These are phyloP conservation scores for Sebastolobus alascanus DNA, from an alignment of 2,797 vertebrate genomes.

Conservation along the genomic window DNA sequence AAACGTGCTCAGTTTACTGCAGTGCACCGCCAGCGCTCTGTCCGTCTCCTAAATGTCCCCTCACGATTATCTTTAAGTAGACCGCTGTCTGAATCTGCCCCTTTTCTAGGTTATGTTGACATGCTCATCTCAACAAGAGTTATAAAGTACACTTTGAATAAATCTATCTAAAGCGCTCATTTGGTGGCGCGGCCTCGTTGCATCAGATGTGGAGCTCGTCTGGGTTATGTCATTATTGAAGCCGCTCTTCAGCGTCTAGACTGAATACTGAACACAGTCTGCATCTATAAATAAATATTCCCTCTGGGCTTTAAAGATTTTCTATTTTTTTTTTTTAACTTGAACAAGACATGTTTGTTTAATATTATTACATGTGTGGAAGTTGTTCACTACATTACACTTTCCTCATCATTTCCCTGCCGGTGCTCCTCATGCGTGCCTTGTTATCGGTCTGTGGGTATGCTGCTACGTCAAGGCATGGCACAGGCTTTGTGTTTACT, in stretches of 20 bases:
- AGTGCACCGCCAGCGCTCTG: slow-evolving; percentile 59
- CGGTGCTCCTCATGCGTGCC: slow-evolving; percentile 33
- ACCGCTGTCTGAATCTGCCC: slow-evolving; percentile 35
- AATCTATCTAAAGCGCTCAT: slow-evolving; percentile 50
- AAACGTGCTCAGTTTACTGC: slow-evolving; percentile 78
- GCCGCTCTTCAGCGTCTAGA: slow-evolving; percentile 53
- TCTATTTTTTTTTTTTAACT: slow-evolving; percentile 4
- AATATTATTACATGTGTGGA: slow-evolving; percentile 20
- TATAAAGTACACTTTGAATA: slow-evolving; percentile 34
- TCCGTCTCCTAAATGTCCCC: slow-evolving; percentile 44
- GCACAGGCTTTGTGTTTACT: slow-evolving; percentile 74
- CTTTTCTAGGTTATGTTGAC: slow-evolving; percentile 54
- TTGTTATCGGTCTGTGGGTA: slow-evolving; percentile 59
- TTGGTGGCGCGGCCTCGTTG: slow-evolving; percentile 33
- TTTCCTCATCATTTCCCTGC: slow-evolving; percentile 43
- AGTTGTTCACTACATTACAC: slow-evolving; percentile 36
- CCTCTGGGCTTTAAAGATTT: slow-evolving; percentile 45
- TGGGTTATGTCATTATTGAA: slow-evolving; percentile 70
- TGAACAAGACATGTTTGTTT: slow-evolving; percentile 44
- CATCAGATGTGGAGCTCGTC: slow-evolving; percentile 48
- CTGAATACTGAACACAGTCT: slow-evolving; percentile 64
- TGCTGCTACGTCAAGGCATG: slow-evolving; percentile 59
- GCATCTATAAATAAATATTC: slow-evolving; percentile 72
- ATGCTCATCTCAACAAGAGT: slow-evolving; percentile 51
- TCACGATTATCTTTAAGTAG: slow-evolving; percentile 51